Base-by-base conservation (phyloP, 2,888 invertebrate species). In the Platycheirus albimanus region DNA sequence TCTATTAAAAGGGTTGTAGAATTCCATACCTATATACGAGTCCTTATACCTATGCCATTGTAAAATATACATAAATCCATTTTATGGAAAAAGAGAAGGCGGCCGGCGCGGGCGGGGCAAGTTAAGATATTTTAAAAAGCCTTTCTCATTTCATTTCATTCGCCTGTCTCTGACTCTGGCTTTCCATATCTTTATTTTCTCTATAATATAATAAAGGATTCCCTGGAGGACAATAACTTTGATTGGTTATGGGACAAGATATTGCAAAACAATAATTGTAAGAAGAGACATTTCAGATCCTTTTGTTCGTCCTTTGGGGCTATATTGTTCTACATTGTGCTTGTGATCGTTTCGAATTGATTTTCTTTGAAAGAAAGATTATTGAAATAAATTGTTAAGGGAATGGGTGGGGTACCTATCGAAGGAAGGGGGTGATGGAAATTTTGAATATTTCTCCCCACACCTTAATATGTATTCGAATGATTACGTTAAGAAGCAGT, bases 161-260 rank as follows among this genome's bases (percentile, higher is more conserved):
- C 10, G 2, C 10, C 28, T 28, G 13, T 17, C 28, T 11, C 6
- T 19, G 4, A 3, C 17, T 52, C 13, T 1, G 0, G 2, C 4
- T 28, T 1, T 19, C 2, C 3, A 17, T 19, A 11, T 45, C 8
- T 19, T 1, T 19, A 10, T 3, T n/a, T 49, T 28, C 15, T 24
- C n/a, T n/a, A n/a, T n/a, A n/a, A n/a, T n/a, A n/a, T n/a, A n/a
- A n/a, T n/a, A n/a, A n/a, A n/a, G 13, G 49, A 41, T 64, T 63
- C 77, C 81, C 66, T 56, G 3, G 77, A 51, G 77, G 71, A 72
- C 77, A 81, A 81, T 81, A 81, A 77, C 41, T 71, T 81, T 81
- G 71, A 77, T 81, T 81, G 71, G 77, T 66, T 81, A 52, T 72
- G 81, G 81, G 77, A 72, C 54, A 30, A 61, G 30, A 45, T 30